A percentile compares a stretch with the other conserved stretches of the same genome.
Evolutionary conservation across 2,113 vertebrate genomes (phyloP).

Genomic region (Pollachius pollachius): DNA sequence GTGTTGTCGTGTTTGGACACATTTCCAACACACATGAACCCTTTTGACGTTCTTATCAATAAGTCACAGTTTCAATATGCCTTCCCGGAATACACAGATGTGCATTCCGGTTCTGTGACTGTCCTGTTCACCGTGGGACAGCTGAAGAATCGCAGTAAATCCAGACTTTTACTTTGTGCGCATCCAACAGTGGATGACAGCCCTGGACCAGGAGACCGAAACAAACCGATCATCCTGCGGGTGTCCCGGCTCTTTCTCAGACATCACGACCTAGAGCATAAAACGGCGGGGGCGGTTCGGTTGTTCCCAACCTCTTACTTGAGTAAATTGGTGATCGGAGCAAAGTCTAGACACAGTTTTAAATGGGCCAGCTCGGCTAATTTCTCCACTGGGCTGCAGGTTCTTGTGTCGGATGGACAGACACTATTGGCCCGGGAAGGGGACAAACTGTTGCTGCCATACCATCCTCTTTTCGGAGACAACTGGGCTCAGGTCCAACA

Average conservation of each 20-base stretch:
- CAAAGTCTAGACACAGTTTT: slow-evolving; percentile 55
- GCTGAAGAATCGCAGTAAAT: slow-evolving; percentile 29
- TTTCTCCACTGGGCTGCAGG: slow-evolving; percentile 55
- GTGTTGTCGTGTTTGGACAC: slow-evolving; percentile 29
- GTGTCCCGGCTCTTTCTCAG: slow-evolving; percentile 56
- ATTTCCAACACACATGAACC: slow-evolving; percentile 60
- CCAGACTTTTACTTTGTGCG: slow-evolving; percentile 64
- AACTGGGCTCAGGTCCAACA: slow-evolving; percentile 43
- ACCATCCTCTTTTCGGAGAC: slow-evolving; percentile 43
- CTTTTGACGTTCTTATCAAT: slow-evolving; percentile 53
- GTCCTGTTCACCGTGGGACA: slow-evolving; percentile 60
- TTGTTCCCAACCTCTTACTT: slow-evolving; percentile 52
- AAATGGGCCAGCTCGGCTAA: slow-evolving; percentile 52
- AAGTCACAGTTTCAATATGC: slow-evolving; percentile 34
- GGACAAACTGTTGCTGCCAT: slow-evolving; percentile 61
- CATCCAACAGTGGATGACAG: slow-evolving; percentile 54
- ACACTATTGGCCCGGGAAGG: slow-evolving; percentile 67
- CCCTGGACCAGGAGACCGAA: slow-evolving; percentile 23
- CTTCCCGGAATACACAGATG: slow-evolving; percentile 30
- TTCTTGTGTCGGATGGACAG: slow-evolving; percentile 53
- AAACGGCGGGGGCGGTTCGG: slow-evolving; percentile 40
- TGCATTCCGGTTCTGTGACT: slow-evolving; percentile 33
- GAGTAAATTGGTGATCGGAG: slow-evolving; percentile 66
- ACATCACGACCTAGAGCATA: slow-evolving; percentile 52
- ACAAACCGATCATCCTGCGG: slow-evolving; percentile 61